phyloP scores from a whole-genome alignment of 2,797 vertebrate species.

The Todus mexicanus region DNA sequence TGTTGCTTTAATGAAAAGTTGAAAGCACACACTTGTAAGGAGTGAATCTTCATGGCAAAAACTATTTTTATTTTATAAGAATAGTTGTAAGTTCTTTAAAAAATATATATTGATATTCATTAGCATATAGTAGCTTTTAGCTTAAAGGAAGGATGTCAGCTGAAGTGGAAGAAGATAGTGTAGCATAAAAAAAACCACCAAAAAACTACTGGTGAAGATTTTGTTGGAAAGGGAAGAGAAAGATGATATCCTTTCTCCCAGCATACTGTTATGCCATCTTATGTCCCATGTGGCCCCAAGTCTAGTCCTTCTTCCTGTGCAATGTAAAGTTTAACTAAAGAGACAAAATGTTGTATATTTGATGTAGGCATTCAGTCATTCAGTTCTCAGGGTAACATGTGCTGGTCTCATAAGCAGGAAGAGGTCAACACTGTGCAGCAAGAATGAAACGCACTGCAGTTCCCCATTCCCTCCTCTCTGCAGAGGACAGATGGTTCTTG shows the following conservation, averaged over 20 bases:
- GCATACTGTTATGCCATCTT: neutral
- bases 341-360: neutral
- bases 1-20: neutral
- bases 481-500: conserved; percentile 36
- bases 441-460: neutral
- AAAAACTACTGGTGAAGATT: neutral
- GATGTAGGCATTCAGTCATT: neutral
- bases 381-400: neutral
- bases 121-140: neutral
- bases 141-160: neutral
- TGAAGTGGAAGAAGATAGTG: neutral
- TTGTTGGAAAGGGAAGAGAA: neutral
- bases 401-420: neutral
- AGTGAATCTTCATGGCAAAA: neutral
- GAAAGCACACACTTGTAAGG: neutral
- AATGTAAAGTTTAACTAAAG: neutral
- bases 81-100: neutral
- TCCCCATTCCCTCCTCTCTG: neutral
- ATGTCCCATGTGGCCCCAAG: neutral
- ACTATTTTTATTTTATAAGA: neutral
- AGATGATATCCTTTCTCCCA: neutral
- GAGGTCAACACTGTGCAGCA: neutral
- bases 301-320: neutral
- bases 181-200: neutral
- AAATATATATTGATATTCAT: neutral